A percentile compares a stretch with the other conserved stretches of the same genome.
Evolutionary conservation across 1,140 invertebrate species (phyloP).

Genomic region (Caenorhabditis inopinata): DNA sequence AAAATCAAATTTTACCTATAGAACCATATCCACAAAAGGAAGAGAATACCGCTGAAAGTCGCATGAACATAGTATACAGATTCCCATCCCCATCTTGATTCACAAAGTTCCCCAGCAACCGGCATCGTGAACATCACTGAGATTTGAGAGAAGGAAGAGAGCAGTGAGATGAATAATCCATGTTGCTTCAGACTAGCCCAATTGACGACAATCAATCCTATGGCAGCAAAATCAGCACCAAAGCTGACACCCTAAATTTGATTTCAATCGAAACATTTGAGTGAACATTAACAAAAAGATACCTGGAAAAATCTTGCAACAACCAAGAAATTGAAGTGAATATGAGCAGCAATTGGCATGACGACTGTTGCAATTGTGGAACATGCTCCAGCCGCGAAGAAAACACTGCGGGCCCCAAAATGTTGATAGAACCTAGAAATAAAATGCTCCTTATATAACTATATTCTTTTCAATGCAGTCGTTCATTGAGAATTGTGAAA

Average conservation of each 20-base stretch:
- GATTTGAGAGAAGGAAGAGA: slow-evolving; percentile 51
- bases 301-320: slow-evolving; percentile 47
- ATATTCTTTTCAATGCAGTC: no score
- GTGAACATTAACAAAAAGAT: neutral
- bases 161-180: slow-evolving; percentile 50
- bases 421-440: slow-evolving; percentile 47
- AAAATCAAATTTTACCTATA: no score
- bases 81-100: slow-evolving; percentile 45
- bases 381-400: slow-evolving; percentile 46
- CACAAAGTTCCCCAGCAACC: slow-evolving; percentile 48
- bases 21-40: slow-evolving; percentile 40
- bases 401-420: slow-evolving; percentile 44
- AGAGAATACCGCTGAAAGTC: slow-evolving; percentile 39
- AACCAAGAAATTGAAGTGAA: slow-evolving; percentile 33
- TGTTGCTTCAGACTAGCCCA: slow-evolving; percentile 54
- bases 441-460: no score
- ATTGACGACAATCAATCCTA: slow-evolving; percentile 48
- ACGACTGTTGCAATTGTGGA: slow-evolving; percentile 43
- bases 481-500: no score
- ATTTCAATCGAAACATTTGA: neutral
- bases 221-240: slow-evolving; percentile 51
- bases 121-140: slow-evolving; percentile 53
- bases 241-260: slow-evolving; percentile 46
- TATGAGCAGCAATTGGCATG: slow-evolving; percentile 36
- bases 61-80: slow-evolving; percentile 52